Base-by-base conservation (phyloP, 2,113 vertebrate genomes). In the Vulpes lagopus region DNA sequence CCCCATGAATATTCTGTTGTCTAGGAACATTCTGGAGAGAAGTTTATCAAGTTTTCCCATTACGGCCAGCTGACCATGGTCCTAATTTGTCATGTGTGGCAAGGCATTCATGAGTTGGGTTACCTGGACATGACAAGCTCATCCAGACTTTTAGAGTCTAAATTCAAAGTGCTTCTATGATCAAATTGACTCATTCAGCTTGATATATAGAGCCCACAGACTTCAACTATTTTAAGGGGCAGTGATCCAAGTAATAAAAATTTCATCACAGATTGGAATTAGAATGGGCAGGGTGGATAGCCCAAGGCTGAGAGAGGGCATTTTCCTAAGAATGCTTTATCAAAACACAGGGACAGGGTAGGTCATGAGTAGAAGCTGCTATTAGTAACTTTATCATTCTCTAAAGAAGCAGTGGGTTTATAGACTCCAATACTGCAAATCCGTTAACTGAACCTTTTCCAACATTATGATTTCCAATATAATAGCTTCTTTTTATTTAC, bases 191-290 rank as follows among this genome's bases (percentile, higher is more conserved):
- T 95, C 25, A 84, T 85, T 80, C 10, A 20, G 2, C 27, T 83
- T 83, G 53, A 78, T 64, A 57, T 23, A 49, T 25, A 93, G 57
- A n/a, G 3, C 19, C 25, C 53, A 71, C 38, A 64, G 27, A n/a
- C 23, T 89, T 94, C 30, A 57, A 9, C 27, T 84, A 81, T 35
- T 69, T 95, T 76, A 86, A 95, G 22, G 6, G 51, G 55, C 53
- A 86, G 27, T 76, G 30, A 89, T 6, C 8, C 19, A 81, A 76
- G 25, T 19, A 83, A 76, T 53, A 91, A 67, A 88, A 74, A 10
- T 62, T 84, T 67, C 15, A 73, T 91, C 80, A 79, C 19, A 80
- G 69, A 85, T 95, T 89, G 49, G 64, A 93, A 64, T 90, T 83
- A 86, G 6, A 59, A 85, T 49, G 22, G 19, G 25, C 30, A 92